Conservation (phyloP, 2,888 invertebrate species). For the Caenorhabditis sp. region DNA sequence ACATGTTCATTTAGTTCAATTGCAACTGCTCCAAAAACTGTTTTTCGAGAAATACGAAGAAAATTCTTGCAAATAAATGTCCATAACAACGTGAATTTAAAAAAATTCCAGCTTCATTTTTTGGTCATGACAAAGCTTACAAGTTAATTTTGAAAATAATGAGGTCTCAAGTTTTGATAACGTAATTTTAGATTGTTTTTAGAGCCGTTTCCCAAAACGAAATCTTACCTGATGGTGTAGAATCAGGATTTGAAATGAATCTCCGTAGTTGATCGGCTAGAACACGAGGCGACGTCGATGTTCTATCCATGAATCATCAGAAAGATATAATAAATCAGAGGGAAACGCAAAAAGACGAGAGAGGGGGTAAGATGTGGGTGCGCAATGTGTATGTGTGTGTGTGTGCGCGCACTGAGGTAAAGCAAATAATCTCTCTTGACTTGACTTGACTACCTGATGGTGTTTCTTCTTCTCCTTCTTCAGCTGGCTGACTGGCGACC, state of each 20-base stretch:
- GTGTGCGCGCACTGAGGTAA: not conserved
- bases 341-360: not conserved
- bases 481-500: constrained; percentile 23
- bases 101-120: no score
- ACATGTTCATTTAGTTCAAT: no score
- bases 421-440: constrained; percentile 2
- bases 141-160: no score
- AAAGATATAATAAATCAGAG: not conserved
- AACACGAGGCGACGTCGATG: constrained; percentile 41
- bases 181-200: no score
- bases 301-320: constrained; percentile 30
- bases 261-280: constrained; percentile 58
- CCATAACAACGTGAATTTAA: no score
- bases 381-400: not conserved
- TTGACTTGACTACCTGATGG: constrained; percentile 9
- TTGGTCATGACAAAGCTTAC: no score
- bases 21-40: no score
- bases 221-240: constrained; percentile 46
- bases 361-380: not conserved
- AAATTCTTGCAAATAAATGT: no score
- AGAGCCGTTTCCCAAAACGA: not conserved
- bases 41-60: no score
- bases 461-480: constrained; percentile 23
- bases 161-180: no score
- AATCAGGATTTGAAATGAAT: constrained; percentile 58